A percentile compares a stretch with the other conserved stretches of the same genome.
Evolutionary conservation across 2,888 invertebrate species (phyloP).

Genomic region (Atrina japonica): DNA sequence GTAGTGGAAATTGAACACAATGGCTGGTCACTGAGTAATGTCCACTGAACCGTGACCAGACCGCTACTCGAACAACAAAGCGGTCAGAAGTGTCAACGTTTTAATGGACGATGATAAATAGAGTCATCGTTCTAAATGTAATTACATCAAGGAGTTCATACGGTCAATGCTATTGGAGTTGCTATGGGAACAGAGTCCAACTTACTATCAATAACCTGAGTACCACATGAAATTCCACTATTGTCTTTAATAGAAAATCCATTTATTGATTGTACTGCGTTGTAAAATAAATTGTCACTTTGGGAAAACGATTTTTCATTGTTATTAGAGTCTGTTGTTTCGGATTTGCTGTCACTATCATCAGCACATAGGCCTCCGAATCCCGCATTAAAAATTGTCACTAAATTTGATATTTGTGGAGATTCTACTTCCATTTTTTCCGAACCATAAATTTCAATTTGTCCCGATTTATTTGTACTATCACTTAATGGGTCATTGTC

Average conservation of each 20-base stretch:
- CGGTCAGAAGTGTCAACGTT: too few species aligned
- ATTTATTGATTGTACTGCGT: conserved; percentile 37
- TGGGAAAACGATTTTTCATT: conserved; percentile 25
- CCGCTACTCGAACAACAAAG: too few species aligned
- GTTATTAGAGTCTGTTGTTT: conserved; percentile 37
- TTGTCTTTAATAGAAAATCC: conserved; percentile 50
- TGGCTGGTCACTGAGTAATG: too few species aligned
- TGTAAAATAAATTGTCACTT: conserved; percentile 36
- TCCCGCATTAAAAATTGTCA: conserved; percentile 74
- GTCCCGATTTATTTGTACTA: conserved; percentile 38
- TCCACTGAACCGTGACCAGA: too few species aligned
- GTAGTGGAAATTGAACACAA: too few species aligned
- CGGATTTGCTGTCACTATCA: conserved; percentile 10
- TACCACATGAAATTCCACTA: conserved; percentile 54
- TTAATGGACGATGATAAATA: too few species aligned
- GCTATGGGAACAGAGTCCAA: conserved; percentile 54
- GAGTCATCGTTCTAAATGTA: too few species aligned
- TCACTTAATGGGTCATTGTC: conserved; percentile 39
- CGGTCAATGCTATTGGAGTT: conserved; percentile 69
- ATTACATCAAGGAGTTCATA: conserved; percentile 37
- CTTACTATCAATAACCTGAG: conserved; percentile 54
- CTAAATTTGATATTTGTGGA: conserved; percentile 72
- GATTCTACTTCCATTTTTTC: conserved; percentile 67
- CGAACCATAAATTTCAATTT: conserved; percentile 11
- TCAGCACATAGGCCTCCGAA: conserved; percentile 70